Evolutionary conservation across 1,140 invertebrate genomes (phyloP).

Genomic region (Chelonus insularis): DNA sequence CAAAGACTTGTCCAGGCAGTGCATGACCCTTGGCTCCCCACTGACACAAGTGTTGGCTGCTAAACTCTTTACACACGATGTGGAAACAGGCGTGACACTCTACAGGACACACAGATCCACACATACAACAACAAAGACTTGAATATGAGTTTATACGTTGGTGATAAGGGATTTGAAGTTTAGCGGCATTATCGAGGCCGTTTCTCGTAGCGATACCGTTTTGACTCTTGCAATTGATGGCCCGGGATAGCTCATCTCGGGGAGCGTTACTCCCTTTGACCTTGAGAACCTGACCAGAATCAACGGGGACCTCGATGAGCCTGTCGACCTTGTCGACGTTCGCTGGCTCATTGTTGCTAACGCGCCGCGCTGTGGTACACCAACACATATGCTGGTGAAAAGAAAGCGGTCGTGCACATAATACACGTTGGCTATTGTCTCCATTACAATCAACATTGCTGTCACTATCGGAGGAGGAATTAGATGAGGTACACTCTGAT

Average conservation of each 20-base stretch:
- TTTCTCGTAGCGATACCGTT: slow-evolving; percentile 16
- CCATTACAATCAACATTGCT: slow-evolving; percentile 2
- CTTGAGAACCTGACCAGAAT: slow-evolving; percentile 24
- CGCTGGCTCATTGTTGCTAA: background rate
- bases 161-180: slow-evolving; percentile 1
- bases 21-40: slow-evolving; percentile 60
- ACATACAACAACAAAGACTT: slow-evolving; percentile 65
- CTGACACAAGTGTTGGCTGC: slow-evolving; percentile 62
- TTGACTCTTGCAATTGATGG: slow-evolving; percentile 26
- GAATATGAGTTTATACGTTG: slow-evolving; percentile 17
- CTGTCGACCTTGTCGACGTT: slow-evolving; percentile 21
- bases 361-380: slow-evolving; percentile 46
- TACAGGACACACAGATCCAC: slow-evolving; percentile 65
- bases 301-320: slow-evolving; percentile 6
- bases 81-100: slow-evolving; percentile 72
- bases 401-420: slow-evolving; percentile 60
- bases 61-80: slow-evolving; percentile 64
- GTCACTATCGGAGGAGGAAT: slow-evolving; percentile 6
- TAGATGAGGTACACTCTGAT: background rate
- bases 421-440: slow-evolving; percentile 23
- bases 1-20: slow-evolving; percentile 59
- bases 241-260: too few species aligned
- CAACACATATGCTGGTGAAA: slow-evolving; percentile 63
- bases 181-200: slow-evolving; percentile 9
- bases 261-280: slow-evolving; percentile 27